A percentile compares a stretch with the other conserved stretches of the same genome.
Conservation (phyloP, 2,888 invertebrate genomes). For the Uropetala carovei region DNA sequence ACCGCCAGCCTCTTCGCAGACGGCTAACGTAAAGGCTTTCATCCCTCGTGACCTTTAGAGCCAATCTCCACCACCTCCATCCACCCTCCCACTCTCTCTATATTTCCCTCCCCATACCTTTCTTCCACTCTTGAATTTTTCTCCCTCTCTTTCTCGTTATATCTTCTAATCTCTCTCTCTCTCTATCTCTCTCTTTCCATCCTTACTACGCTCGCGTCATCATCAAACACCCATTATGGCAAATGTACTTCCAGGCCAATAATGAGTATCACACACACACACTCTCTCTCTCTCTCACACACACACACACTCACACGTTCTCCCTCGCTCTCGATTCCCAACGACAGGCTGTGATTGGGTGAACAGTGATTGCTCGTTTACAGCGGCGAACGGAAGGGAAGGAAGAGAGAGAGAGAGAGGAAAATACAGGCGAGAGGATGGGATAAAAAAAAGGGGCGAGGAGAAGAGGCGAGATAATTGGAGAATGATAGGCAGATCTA, state of each 20-base stretch:
- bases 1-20: not conserved
- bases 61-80: not conserved
- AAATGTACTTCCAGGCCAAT: not conserved
- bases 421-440: not conserved
- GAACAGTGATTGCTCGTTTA: not conserved
- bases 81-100: no score
- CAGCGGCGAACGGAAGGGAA: not conserved
- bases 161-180: not conserved
- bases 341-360: not conserved
- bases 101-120: no score
- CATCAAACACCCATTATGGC: not conserved
- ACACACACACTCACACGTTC: not conserved
- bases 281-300: not conserved
- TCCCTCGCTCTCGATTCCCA: not conserved
- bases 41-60: not conserved
- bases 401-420: not conserved
- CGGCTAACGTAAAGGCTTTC: not conserved
- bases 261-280: not conserved
- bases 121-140: no score
- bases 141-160: no score
- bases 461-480: not conserved
- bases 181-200: not conserved
- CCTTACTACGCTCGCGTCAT: not conserved
- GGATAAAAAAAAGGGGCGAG: not conserved
- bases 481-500: not conserved